Conservation (phyloP, 1,140 invertebrate genomes). For the Ylistrum balloti region DNA sequence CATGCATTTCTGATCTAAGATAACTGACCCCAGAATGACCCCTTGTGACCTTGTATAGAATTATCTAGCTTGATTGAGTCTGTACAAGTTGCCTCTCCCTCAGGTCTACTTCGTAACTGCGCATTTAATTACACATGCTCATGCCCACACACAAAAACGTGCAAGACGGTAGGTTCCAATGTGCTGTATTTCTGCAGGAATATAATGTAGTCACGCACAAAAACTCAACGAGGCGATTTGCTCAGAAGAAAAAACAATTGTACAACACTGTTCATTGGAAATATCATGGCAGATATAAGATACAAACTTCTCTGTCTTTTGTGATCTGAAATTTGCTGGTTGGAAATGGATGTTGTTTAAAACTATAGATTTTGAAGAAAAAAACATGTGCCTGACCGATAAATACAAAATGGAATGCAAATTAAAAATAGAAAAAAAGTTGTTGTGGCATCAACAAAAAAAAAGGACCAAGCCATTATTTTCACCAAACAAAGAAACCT, state of each 20-base stretch:
- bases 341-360: no score
- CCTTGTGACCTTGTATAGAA: background rate
- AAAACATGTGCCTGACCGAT: no score
- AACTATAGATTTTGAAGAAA: no score
- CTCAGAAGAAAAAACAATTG: background rate
- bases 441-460: no score
- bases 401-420: no score
- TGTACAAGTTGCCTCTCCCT: conserved; percentile 4
- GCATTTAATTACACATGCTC: conserved; percentile 26
- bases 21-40: background rate
- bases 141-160: conserved; percentile 8
- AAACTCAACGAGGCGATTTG: conserved; percentile 10
- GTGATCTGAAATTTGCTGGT: no score
- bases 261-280: background rate
- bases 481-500: no score
- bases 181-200: background rate
- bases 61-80: conserved; percentile 26
- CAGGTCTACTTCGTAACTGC: background rate
- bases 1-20: conserved; percentile 17
- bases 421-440: no score
- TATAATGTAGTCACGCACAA: conserved; percentile 14
- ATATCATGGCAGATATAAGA: background rate
- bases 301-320: background rate
- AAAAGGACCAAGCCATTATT: no score
- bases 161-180: background rate